Conservation (phyloP, 2,888 invertebrate genomes). For the Drosophila nr. perissopoda region DNA sequence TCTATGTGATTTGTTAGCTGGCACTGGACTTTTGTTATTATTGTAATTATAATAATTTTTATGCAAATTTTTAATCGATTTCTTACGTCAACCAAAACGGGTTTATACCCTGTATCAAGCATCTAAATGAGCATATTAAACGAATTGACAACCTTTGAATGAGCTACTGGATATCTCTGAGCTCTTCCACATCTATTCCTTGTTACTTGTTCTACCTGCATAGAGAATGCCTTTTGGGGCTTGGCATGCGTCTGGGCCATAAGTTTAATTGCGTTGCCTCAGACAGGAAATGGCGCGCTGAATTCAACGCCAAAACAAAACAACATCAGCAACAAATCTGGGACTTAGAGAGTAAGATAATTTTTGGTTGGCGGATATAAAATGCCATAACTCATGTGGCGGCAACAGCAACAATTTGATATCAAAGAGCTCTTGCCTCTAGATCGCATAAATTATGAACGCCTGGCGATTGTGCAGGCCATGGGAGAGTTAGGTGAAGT, state of each 20-base stretch:
- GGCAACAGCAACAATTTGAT: conserved; percentile 70
- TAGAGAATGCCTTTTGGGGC: conserved; percentile 10
- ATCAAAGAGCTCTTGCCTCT: conserved; percentile 62
- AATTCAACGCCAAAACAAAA: conserved; percentile 16
- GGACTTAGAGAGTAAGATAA: conserved; percentile 31
- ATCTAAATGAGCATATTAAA: neutral
- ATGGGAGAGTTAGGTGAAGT: conserved; percentile 21
- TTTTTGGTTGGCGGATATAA: conserved; percentile 69
- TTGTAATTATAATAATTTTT: conserved; percentile 59
- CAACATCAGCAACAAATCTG: conserved; percentile 32
- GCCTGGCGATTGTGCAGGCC: conserved; percentile 47
- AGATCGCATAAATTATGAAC: conserved; percentile 73
- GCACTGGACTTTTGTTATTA: conserved; percentile 49
- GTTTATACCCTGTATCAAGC: neutral
- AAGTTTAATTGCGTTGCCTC: conserved; percentile 44
- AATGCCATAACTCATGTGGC: conserved; percentile 70
- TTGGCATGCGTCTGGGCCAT: conserved; percentile 41
- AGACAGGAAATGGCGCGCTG: conserved; percentile 47
- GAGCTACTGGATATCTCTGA: neutral
- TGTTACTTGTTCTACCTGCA: conserved; percentile 21
- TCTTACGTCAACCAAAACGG: conserved; percentile 23
- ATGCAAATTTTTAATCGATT: conserved; percentile 35
- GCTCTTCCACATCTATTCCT: neutral
- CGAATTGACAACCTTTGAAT: neutral
- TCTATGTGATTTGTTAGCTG: conserved; percentile 58